Evolutionary conservation across 37 sponge, comb jelly and placozoan genomes (phyloP).

Genomic region (Amphimedon queenslandica): DNA sequence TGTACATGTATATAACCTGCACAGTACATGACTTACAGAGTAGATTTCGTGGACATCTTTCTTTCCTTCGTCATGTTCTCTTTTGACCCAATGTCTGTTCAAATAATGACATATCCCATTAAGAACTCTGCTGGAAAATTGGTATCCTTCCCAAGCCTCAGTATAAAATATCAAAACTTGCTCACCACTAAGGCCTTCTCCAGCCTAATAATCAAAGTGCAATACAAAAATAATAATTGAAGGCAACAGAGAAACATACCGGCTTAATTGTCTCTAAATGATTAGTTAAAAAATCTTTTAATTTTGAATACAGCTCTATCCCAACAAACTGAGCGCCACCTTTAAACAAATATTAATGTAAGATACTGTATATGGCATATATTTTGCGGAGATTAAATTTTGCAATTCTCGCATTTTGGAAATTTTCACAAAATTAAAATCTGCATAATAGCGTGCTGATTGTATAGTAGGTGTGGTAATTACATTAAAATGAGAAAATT

Average conservation of each 20-base stretch:
- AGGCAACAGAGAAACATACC: constrained; percentile 16
- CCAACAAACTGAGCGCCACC: constrained; percentile 86
- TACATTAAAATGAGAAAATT: too few species aligned
- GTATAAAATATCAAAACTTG: constrained; percentile 78
- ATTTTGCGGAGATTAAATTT: too few species aligned
- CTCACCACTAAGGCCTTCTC: constrained; percentile 65
- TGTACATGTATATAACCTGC: too few species aligned
- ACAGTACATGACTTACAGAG: constrained; percentile 41
- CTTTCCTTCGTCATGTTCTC: constrained; percentile 97
- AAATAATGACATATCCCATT: constrained; percentile 95
- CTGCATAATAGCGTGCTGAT: too few species aligned
- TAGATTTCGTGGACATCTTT: constrained; percentile 89
- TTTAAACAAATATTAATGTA: too few species aligned
- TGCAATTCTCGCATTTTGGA: too few species aligned
- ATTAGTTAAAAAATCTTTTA: constrained; percentile 76
- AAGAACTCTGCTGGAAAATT: constrained; percentile 89
- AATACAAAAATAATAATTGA: not conserved
- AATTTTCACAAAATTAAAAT: too few species aligned
- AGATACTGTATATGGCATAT: too few species aligned
- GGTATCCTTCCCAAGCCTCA: constrained; percentile 85
- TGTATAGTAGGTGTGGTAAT: too few species aligned
- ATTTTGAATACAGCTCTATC: constrained; percentile 80
- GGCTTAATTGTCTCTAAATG: constrained; percentile 55
- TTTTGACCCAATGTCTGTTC: constrained; percentile 97
- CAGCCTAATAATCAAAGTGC: constrained; percentile 31